Evolutionary conservation across 2,797 vertebrate genomes (phyloP).

Genomic region (Melanotaenia parkinsoni): DNA sequence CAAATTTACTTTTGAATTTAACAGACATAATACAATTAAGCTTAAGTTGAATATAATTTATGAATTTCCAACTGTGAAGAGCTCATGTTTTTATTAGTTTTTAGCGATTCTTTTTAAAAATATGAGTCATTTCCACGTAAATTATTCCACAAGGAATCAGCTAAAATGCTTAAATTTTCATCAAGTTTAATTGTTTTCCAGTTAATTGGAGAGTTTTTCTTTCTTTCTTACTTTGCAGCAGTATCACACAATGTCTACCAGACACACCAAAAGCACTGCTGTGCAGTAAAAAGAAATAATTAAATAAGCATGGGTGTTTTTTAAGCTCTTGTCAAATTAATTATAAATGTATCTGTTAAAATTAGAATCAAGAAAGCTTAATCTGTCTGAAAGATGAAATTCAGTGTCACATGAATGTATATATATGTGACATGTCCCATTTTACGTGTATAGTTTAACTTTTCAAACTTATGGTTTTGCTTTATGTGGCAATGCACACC

Average conservation of each 20-base stretch:
- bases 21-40: not conserved
- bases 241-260: not conserved
- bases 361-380: constrained; percentile 10
- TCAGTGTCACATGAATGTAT: not conserved
- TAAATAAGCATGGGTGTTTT: not conserved
- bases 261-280: not conserved
- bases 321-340: constrained; percentile 8
- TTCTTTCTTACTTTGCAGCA: not conserved
- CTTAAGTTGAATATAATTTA: not conserved
- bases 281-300: constrained; percentile 11
- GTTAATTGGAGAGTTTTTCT: not conserved
- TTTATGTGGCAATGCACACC: not conserved
- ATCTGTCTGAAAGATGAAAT: constrained; percentile 13
- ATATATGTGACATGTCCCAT: not conserved
- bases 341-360: constrained; percentile 21
- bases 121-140: not conserved
- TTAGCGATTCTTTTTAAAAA: not conserved
- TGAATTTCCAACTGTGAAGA: not conserved
- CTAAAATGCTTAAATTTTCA: not conserved
- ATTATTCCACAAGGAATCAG: not conserved
- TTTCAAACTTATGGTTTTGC: not conserved
- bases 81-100: not conserved
- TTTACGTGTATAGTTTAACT: not conserved
- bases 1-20: constrained; percentile 10
- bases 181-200: not conserved